A percentile compares a stretch with the other conserved stretches of the same genome.
Conservation (phyloP, 2,888 invertebrate species). For the Ethmia dodecea region DNA sequence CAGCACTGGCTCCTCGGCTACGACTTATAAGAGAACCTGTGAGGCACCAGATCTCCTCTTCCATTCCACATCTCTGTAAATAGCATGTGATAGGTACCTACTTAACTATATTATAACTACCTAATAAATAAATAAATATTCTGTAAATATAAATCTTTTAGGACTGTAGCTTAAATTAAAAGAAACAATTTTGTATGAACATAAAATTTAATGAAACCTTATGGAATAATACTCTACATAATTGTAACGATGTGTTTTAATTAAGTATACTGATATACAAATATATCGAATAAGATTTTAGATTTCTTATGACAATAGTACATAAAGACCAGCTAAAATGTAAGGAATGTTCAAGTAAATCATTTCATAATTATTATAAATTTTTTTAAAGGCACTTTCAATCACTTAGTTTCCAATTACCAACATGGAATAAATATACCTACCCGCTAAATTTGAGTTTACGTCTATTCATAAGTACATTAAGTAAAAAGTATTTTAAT, state of each 20-base stretch:
- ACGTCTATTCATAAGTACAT: conserved; percentile 50
- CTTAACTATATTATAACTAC: no score
- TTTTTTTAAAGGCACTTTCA: conserved; percentile 59
- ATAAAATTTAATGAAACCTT: conserved; percentile 58
- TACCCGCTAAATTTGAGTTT: conserved; percentile 33
- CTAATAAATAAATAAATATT: no score
- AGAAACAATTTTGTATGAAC: conserved; percentile 8
- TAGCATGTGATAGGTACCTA: no score
- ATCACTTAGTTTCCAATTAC: conserved; percentile 24
- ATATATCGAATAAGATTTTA: conserved; percentile 35
- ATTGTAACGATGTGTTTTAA: conserved; percentile 60
- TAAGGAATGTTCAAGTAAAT: conserved; percentile 72
- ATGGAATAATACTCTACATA: conserved; percentile 66
- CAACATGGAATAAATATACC: conserved; percentile 41
- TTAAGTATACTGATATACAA: conserved; percentile 52
- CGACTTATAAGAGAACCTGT: no score
- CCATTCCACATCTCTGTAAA: no score
- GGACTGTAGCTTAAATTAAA: not conserved
- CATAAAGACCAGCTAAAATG: conserved; percentile 47
- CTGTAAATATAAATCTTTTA: no score
- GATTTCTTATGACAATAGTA: no score
- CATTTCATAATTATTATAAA: conserved; percentile 49
- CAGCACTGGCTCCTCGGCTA: no score
- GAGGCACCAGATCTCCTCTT: no score
- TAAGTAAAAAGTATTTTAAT: conserved; percentile 23